Evolutionary conservation across 2,888 invertebrate genomes (phyloP), one percentile per base, ranked within the genome.

Genomic region (Rotaria sp.): DNA sequence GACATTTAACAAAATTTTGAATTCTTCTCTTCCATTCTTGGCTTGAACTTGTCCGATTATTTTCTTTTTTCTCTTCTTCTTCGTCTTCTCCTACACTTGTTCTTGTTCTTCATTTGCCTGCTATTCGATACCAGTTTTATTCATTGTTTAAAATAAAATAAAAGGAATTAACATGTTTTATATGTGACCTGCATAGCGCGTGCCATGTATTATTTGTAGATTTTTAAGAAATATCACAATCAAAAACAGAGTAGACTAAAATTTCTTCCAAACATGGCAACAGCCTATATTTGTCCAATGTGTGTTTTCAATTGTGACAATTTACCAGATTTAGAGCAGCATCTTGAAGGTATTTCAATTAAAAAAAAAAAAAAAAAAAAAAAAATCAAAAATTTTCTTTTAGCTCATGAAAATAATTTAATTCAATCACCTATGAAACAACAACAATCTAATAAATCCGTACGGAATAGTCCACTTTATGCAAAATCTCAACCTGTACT

Each of bases 281-380:
- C 75, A 24, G 75, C 75, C 45, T 80, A 80, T 15, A 80, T 80
- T 41, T 80, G 75, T 45, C 75, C 75, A 45, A 80, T 80, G 45
- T 80, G 75, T 45, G 11, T 45, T 45, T 80, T 80, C 45, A 80
- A 80, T 80, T 80, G 75, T 45, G 75, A 80, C 75, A 80, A 80
- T 45, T 45, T 80, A 80, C 75, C 75, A 11, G 75, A 80, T 80
- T 45, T 80, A 80, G 75, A 80, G 26, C 75, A 80, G 38, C 75
- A 80, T 80, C 24, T 80, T 26, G 45, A 80, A 80, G 75, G 75
- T 80, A 24, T 45, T 30, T 35, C 3, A 8, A 55, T 7, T 5
- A 67, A 67, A n/a, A 5, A 30, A 59, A 30, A 30, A 13, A 10
- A n/a, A 5, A 57, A 67, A 30, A 67, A 67, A 35, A 18, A 15